Base-by-base conservation (phyloP, 2,113 vertebrate genomes). In the Ictidomys tridecemlineatus region DNA sequence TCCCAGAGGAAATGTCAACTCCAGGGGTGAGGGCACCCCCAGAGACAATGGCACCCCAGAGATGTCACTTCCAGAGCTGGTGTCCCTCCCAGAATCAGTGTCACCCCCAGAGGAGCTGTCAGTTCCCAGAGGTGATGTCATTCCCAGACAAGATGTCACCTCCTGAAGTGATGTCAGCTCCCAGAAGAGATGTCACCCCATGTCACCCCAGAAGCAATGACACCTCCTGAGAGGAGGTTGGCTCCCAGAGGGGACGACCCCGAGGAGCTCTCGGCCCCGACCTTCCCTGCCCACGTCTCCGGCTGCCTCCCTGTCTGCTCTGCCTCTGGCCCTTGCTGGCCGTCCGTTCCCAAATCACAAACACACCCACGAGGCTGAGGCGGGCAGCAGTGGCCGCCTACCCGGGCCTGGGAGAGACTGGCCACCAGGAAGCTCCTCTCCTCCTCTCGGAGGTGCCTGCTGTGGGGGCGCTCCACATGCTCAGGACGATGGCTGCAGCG, bases 371-470 rank as follows among this genome's bases (percentile, higher is more conserved):
- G 5, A 20, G n/a, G 9, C 61, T 30, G 61, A 48, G 39, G 26
- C 16, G 85, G 42, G n/a, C 0, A 22, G 72, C 30, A 5, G 13
- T 4, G 2, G 8, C 34, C 5, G 4, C 34, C 69, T 9, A 37
- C 13, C 30, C 5, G 69, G 16, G n/a, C 34, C 5, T 61, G 18
- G 56, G 56, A 58, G 56, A 53, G 51, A 13, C 32, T 56, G 67
- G n/a, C 26, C 48, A 30, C 30, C 17, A 2, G 63, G 45, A 72
- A 22, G 7, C 4, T 61, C 39, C 28, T 18, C 1, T 78, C 8
- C 37, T 4, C 2, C n/a, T 14, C 32, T 51, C 11, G 1, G 22
- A 24, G 0, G 26, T 9, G 3, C 6, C 16, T 30, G 3, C 3
- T 28, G 2, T 1, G 5, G 58, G 48, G 14, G 30, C 4, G 5